Conservation (phyloP, 2,797 vertebrate species). For the Rhinella marina region DNA sequence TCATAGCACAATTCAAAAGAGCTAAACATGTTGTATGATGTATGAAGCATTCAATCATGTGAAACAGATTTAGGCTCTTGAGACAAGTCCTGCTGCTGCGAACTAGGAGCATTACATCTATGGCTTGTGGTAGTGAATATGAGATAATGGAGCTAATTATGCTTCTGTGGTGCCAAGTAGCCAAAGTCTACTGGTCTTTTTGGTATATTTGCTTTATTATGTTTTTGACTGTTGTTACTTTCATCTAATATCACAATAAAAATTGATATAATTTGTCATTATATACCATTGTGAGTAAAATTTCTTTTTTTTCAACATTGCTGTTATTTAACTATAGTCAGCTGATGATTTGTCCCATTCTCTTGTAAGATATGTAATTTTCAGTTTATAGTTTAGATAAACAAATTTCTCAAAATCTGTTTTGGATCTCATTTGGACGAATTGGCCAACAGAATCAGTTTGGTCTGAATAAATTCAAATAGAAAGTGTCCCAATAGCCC, state of each 20-base stretch:
- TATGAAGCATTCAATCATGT: slow-evolving; percentile 1
- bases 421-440: too few species aligned
- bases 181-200: neutral
- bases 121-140: neutral
- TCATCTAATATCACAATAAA: neutral
- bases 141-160: neutral
- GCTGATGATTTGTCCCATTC: neutral
- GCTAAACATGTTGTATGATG: neutral
- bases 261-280: neutral
- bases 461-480: too few species aligned
- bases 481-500: too few species aligned
- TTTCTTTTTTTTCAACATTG: neutral
- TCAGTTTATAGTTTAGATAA: too few species aligned
- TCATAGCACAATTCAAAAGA: neutral
- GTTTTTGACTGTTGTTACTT: neutral
- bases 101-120: neutral
- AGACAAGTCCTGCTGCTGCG: neutral
- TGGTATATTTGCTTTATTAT: neutral
- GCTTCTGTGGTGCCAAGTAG: neutral
- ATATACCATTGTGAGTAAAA: neutral
- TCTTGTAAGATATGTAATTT: too few species aligned
- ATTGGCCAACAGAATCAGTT: too few species aligned
- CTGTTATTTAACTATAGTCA: neutral
- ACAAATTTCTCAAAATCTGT: too few species aligned
- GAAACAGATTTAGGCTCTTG: neutral